phyloP scores from a whole-genome alignment of 2,888 invertebrate species.

The Megamerina dolium region DNA sequence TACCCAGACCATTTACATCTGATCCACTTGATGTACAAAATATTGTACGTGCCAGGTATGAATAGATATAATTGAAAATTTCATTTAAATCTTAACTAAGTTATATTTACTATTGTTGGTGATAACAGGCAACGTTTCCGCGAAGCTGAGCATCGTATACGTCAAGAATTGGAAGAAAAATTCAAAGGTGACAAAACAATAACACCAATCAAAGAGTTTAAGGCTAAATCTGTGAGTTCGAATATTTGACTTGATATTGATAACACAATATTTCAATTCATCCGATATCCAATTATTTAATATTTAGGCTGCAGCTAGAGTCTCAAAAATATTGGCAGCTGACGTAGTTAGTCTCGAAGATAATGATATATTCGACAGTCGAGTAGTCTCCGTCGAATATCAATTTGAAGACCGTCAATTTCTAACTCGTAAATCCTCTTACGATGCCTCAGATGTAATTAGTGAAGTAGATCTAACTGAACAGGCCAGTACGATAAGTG shows the following conservation, averaged over 20 bases:
- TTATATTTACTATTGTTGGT: background rate
- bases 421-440: too few species aligned
- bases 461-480: conserved; percentile 29
- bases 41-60: conserved; percentile 41
- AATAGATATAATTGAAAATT: background rate
- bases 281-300: too few species aligned
- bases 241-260: background rate
- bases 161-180: conserved; percentile 33
- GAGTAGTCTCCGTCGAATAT: too few species aligned
- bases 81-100: background rate
- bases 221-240: conserved; percentile 9
- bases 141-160: conserved; percentile 38
- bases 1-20: conserved; percentile 34
- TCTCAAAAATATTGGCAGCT: too few species aligned
- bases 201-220: conserved; percentile 9
- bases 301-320: too few species aligned
- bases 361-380: too few species aligned
- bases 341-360: too few species aligned
- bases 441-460: conserved; percentile 34
- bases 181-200: conserved; percentile 20
- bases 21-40: conserved; percentile 43
- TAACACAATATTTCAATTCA: too few species aligned
- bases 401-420: too few species aligned
- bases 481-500: conserved; percentile 32
- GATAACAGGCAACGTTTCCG: conserved; percentile 39